Percentiles rank a stretch among this genome's conserved stretches.
Conservation (phyloP, 2,113 vertebrate species). For the Mastomys coucha region DNA sequence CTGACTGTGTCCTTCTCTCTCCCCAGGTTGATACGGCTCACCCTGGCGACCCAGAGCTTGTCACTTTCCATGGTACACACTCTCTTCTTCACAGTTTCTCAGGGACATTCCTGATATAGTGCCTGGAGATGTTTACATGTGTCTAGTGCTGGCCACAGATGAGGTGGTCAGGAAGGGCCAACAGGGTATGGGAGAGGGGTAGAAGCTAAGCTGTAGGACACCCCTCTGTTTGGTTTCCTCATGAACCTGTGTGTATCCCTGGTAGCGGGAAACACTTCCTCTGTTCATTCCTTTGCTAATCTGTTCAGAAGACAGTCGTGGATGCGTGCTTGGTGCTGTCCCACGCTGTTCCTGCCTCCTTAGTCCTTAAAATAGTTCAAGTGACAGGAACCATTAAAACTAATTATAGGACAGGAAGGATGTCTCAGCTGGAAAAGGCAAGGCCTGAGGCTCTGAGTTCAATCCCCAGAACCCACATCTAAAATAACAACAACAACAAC, state of each 20-base stretch:
- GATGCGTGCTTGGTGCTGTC: background rate
- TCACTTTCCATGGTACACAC: slow-evolving; percentile 78
- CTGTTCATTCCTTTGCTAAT: background rate
- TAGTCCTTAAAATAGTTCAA: background rate
- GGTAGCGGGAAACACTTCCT: background rate
- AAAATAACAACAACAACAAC: background rate
- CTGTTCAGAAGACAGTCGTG: background rate
- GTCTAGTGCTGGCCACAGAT: background rate
- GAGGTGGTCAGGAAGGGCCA: background rate
- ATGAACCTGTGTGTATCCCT: background rate
- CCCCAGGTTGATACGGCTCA: slow-evolving; percentile 77
- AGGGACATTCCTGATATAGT: background rate
- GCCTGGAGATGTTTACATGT: background rate
- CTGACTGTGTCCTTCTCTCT: slow-evolving; percentile 64
- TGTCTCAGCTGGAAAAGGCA: background rate
- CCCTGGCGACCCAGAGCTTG: slow-evolving; percentile 78
- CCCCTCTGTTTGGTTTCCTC: background rate
- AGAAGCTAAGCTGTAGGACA: background rate
- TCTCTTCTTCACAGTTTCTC: slow-evolving; percentile 21
- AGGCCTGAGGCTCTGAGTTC: background rate
- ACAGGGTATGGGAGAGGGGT: background rate
- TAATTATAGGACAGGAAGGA: background rate
- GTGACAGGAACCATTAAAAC: background rate
- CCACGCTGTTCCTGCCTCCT: background rate
- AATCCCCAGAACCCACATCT: background rate